Evolutionary conservation across 1,140 invertebrate genomes (phyloP).

Genomic region (Pogonus chalceus): DNA sequence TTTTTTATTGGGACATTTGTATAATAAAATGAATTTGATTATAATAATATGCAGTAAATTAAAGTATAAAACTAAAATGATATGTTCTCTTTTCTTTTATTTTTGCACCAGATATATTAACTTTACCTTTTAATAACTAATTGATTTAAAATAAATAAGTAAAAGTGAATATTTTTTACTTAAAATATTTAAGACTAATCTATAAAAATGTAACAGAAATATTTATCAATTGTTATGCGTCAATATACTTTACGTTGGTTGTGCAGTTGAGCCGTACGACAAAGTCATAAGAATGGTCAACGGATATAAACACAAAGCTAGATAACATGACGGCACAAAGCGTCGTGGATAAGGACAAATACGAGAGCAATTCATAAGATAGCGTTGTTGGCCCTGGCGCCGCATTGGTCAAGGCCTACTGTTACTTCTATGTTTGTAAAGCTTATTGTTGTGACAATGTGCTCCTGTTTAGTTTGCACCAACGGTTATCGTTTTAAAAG

Average conservation of each 20-base stretch:
- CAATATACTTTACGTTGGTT: neutral
- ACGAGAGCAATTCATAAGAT: neutral
- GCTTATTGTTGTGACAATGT: neutral
- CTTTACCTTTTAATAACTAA: too few species aligned
- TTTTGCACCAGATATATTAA: too few species aligned
- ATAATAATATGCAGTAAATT: neutral
- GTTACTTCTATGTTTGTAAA: neutral
- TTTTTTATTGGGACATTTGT: neutral
- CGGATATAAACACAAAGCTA: neutral
- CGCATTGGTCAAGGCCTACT: neutral
- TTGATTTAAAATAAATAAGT: neutral
- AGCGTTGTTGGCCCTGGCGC: neutral
- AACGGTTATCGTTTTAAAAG: neutral
- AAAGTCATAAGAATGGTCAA: neutral
- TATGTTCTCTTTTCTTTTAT: neutral
- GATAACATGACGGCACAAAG: neutral
- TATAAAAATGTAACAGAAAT: neutral
- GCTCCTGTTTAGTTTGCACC: neutral
- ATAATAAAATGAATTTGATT: neutral
- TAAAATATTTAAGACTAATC: neutral
- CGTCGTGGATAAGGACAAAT: slow-evolving; percentile 1
- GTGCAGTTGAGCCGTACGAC: neutral
- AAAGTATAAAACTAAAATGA: neutral
- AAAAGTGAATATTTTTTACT: neutral
- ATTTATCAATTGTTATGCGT: neutral